A percentile compares a stretch with the other conserved stretches of the same genome.
These are phyloP conservation scores for Drosophila kanekoi DNA, from an alignment of 2,888 invertebrate genomes.

Conservation along the genomic window DNA sequence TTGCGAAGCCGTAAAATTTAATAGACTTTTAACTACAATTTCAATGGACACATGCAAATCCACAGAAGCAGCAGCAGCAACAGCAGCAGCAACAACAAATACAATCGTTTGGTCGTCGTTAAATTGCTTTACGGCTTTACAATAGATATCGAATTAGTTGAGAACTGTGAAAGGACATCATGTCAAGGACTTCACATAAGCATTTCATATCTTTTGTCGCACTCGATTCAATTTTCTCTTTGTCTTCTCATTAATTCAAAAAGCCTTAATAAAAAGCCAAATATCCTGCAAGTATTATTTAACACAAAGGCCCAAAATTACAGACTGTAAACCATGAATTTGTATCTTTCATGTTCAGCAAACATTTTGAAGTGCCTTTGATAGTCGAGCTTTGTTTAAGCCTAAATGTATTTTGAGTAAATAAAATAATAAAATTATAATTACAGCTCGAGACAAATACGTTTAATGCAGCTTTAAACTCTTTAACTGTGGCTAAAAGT, in stretches of 20 bases:
- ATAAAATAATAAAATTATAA: too few species aligned
- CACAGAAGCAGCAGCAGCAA: conserved; percentile 1
- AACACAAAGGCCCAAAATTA: too few species aligned
- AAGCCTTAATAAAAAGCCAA: not conserved
- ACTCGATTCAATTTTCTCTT: not conserved
- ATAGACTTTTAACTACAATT: conserved; percentile 57
- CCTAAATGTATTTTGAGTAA: too few species aligned
- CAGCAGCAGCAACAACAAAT: not conserved
- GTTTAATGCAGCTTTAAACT: too few species aligned
- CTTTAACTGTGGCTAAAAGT: too few species aligned
- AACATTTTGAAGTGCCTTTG: too few species aligned
- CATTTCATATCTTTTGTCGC: too few species aligned
- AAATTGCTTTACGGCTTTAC: conserved; percentile 26
- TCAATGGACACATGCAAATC: conserved; percentile 48
- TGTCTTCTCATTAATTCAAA: not conserved
- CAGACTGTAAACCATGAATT: too few species aligned
- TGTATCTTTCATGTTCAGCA: too few species aligned
- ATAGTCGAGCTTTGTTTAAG: too few species aligned
- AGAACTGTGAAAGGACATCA: conserved; percentile 20
- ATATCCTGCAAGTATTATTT: too few species aligned
- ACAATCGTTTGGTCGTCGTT: conserved; percentile 10
- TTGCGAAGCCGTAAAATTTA: conserved; percentile 42
- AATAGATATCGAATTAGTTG: conserved; percentile 30
- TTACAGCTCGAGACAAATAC: too few species aligned
- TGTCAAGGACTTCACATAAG: conserved; percentile 22